Percentiles rank a stretch among this genome's conserved stretches.
Evolutionary conservation across 1,140 invertebrate genomes (phyloP).

Genomic region (Bradysia coprophila): DNA sequence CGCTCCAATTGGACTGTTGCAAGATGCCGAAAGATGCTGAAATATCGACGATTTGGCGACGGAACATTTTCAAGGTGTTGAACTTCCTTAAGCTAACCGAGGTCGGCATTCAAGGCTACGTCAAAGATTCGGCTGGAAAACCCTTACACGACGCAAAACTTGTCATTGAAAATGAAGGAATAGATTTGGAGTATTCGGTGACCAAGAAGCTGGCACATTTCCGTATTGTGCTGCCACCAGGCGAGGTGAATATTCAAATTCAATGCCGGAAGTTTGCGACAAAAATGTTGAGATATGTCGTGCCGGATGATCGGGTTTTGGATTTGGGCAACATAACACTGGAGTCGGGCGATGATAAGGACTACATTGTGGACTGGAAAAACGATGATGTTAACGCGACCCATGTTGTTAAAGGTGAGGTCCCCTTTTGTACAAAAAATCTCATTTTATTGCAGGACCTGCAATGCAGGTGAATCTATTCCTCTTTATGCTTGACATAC

Average conservation of each 20-base stretch:
- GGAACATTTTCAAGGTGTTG: conserved; percentile 49
- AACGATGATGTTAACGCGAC: too few relatives aligned
- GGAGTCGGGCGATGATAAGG: conserved; percentile 3
- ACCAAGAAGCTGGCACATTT: conserved; percentile 46
- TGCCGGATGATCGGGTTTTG: conserved; percentile 14
- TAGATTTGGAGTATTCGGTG: conserved; percentile 34
- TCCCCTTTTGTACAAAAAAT: too few relatives aligned
- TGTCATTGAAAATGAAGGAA: conserved; percentile 33
- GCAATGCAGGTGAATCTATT: too few relatives aligned
- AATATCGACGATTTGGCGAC: conserved; percentile 53
- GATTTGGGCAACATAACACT: conserved; percentile 8
- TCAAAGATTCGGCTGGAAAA: conserved; percentile 38
- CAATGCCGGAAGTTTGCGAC: conserved; percentile 34
- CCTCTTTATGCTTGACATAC: too few relatives aligned
- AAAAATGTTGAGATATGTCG: conserved; percentile 20
- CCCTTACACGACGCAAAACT: conserved; percentile 54
- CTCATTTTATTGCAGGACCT: too few relatives aligned
- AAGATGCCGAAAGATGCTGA: conserved; percentile 46
- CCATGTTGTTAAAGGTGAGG: too few relatives aligned
- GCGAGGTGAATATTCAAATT: conserved; percentile 36
- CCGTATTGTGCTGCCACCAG: conserved; percentile 43
- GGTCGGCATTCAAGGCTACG: conserved; percentile 48
- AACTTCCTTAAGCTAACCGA: conserved; percentile 33
- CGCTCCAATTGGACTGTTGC: conserved; percentile 49
- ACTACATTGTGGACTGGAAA: too few relatives aligned